A percentile compares a stretch with the other conserved stretches of the same genome.
Evolutionary conservation across 2,797 vertebrate species (phyloP).

Genomic region (Xiphorhynchus erythropygius): DNA sequence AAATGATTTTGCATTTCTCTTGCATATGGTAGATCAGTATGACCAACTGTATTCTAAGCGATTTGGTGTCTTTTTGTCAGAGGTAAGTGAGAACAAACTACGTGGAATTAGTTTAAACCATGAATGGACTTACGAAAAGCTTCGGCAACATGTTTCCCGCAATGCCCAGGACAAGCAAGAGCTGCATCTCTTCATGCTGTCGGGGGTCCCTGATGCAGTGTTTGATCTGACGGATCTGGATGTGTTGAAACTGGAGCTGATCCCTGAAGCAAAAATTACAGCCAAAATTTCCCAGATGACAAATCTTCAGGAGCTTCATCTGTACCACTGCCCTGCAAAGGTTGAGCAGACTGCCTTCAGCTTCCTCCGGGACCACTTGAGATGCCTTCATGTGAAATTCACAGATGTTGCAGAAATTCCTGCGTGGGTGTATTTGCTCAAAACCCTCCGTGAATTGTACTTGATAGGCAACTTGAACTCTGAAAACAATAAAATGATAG

Average conservation of each 20-base stretch:
- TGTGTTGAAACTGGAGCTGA: slow-evolving; percentile 93
- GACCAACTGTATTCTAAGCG: slow-evolving; percentile 97
- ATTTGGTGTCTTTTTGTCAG: slow-evolving; percentile 95
- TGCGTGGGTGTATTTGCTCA: slow-evolving; percentile 95
- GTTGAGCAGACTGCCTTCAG: slow-evolving; percentile 97
- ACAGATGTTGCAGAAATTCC: slow-evolving; percentile 98
- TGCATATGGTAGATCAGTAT: slow-evolving; percentile 99
- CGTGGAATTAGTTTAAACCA: slow-evolving; percentile 96
- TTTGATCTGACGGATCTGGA: slow-evolving; percentile 96
- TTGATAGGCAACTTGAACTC: slow-evolving; percentile 96
- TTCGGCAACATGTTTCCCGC: slow-evolving; percentile 91
- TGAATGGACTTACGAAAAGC: slow-evolving; percentile 96
- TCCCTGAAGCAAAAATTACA: slow-evolving; percentile 94
- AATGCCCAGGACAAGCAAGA: slow-evolving; percentile 95
- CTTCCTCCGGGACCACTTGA: slow-evolving; percentile 95
- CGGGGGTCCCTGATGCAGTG: slow-evolving; percentile 93
- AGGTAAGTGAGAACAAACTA: slow-evolving; percentile 98
- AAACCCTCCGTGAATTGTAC: slow-evolving; percentile 92
- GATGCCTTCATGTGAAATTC: slow-evolving; percentile 98
- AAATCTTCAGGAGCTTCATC: slow-evolving; percentile 94
- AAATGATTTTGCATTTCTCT: slow-evolving; percentile 97
- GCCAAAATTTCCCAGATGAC: slow-evolving; percentile 97
- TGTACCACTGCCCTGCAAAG: slow-evolving; percentile 97
- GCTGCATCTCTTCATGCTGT: slow-evolving; percentile 95
- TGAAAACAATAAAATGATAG: slow-evolving; percentile 99